Conservation (phyloP, 2,113 vertebrate species). For the Salminus brasiliensis region DNA sequence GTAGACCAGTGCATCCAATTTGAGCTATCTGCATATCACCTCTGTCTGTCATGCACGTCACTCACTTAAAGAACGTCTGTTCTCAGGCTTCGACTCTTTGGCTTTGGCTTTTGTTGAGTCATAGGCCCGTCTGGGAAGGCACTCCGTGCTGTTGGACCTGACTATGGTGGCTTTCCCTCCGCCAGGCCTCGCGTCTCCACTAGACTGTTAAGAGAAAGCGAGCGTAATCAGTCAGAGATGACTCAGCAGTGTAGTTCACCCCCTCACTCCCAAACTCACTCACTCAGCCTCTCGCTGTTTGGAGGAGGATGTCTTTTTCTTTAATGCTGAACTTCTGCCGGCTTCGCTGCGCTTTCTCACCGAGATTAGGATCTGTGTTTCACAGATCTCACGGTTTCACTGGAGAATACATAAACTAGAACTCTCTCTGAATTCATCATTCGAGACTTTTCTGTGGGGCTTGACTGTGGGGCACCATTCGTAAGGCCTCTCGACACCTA, state of each 20-base stretch:
- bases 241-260: neutral
- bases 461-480: too few species aligned
- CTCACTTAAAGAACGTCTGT: conserved; percentile 88
- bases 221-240: neutral
- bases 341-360: neutral
- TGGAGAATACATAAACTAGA: neutral
- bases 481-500: too few species aligned
- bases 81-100: conserved; percentile 83
- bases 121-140: conserved; percentile 72
- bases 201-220: conserved; percentile 40
- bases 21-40: neutral
- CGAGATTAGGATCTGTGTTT: conserved; percentile 3
- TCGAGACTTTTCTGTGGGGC: too few species aligned
- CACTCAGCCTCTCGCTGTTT: neutral
- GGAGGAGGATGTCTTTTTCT: neutral
- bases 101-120: conserved; percentile 61
- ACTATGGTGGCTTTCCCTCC: conserved; percentile 66
- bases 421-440: neutral
- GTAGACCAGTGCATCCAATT: too few species aligned
- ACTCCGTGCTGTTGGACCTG: conserved; percentile 82
- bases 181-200: conserved; percentile 34
- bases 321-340: neutral
- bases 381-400: neutral
- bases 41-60: conserved; percentile 33
- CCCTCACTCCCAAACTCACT: conserved; percentile 1